Percentiles rank a stretch among this genome's conserved stretches.
Evolutionary conservation across 37 sponge, comb jelly and placozoan species (phyloP).

Genomic region (Halichondria panicea): DNA sequence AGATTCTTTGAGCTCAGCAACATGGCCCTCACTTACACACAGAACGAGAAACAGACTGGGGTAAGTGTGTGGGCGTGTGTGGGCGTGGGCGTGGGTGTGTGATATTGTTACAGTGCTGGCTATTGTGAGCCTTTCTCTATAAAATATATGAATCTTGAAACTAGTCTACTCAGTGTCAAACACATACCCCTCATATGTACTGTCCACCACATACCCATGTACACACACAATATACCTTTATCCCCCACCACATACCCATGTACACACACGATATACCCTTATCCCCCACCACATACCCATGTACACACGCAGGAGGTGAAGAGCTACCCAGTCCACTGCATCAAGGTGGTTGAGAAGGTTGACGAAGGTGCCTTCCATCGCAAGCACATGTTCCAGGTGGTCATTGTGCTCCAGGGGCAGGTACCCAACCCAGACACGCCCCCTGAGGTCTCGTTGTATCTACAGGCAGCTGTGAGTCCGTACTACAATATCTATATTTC

Average conservation of each 20-base stretch:
- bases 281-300: background rate
- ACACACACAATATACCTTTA: too few species aligned
- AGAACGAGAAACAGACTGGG: constrained; percentile 59
- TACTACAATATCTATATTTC: too few species aligned
- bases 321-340: constrained; percentile 74
- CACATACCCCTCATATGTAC: too few species aligned
- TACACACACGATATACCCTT: background rate
- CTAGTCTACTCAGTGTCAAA: too few species aligned
- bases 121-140: too few species aligned
- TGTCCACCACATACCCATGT: too few species aligned
- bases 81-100: too few species aligned
- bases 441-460: constrained; percentile 46
- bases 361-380: constrained; percentile 81
- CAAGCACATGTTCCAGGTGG: constrained; percentile 89
- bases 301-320: constrained; percentile 47
- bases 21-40: constrained; percentile 52
- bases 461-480: constrained; percentile 71
- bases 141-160: too few species aligned
- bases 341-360: constrained; percentile 82
- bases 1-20: constrained; percentile 78
- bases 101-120: too few species aligned
- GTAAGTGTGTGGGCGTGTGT: constrained; percentile 35
- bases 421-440: background rate
- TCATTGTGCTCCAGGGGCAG: too few species aligned
- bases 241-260: background rate